phyloP scores from a whole-genome alignment of 92 coral and sea anemone genomes.

The Epizoanthus stellaris region DNA sequence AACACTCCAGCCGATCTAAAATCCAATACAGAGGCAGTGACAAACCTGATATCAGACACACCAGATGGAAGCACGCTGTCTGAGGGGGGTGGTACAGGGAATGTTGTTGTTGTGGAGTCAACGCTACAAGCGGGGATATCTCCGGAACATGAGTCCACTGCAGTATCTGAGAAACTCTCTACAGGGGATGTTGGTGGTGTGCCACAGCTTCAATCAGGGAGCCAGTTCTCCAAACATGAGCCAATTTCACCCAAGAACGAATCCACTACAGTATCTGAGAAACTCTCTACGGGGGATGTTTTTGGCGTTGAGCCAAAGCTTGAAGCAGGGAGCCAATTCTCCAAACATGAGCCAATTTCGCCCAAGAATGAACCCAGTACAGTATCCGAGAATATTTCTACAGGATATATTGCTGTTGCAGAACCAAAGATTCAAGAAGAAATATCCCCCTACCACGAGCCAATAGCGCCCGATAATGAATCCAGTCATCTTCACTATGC shows the following conservation, averaged over 20 bases:
- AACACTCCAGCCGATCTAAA: not conserved
- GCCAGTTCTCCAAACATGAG: too few relatives aligned
- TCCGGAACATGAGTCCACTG: too few relatives aligned
- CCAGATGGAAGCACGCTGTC: not conserved
- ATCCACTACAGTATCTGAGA: too few relatives aligned
- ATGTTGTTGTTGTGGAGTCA: not conserved
- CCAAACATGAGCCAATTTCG: too few relatives aligned
- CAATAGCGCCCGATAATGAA: conserved; percentile 15
- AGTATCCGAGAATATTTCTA: not conserved
- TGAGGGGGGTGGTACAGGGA: not conserved
- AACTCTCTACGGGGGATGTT: too few relatives aligned
- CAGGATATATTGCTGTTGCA: not conserved
- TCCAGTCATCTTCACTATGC: conserved; percentile 27
- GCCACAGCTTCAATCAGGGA: not conserved
- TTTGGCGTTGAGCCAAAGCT: too few relatives aligned
- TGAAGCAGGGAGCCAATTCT: too few relatives aligned
- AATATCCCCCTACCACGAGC: conserved; percentile 20
- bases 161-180: not conserved
- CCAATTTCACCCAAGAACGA: too few relatives aligned
- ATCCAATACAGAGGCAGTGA: not conserved
- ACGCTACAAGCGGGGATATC: too few relatives aligned
- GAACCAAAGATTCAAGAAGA: not conserved
- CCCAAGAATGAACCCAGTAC: not conserved
- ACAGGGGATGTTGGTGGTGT: not conserved
- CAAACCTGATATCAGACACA: not conserved